Evolutionary conservation across 2,113 vertebrate species (phyloP), one percentile per base, ranked within the genome.

Genomic region (Oreochromis aureus): DNA sequence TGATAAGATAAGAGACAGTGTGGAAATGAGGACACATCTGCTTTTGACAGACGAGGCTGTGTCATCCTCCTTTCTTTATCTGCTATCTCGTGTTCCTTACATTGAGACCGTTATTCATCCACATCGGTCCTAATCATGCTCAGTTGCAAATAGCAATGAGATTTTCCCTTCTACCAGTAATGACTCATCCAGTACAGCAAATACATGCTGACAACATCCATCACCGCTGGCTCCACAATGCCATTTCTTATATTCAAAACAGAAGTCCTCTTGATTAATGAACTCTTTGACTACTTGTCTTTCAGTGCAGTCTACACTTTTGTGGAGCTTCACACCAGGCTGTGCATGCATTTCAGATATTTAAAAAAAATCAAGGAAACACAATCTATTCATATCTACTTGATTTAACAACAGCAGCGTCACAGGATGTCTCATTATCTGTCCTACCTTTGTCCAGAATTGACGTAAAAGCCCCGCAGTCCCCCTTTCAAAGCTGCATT

Each of bases 11-110:
- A 84, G 87, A 90, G 82, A 59, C 16, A 13, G 44, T 83, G n/a
- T 56, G 48, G 46, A 95, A 90, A 91, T 27, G 46, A 91, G 89
- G 85, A 83, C 78, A 82, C 89, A 90, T 89, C 81, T 88, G 86
- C 69, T 76, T 91, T 86, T 90, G 89, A 93, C 86, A 79, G 86
- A 89, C 10, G 32, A 83, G 82, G 22, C 73, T 10, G 32, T 53
- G 76, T 84, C 54, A 41, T 89, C 55, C 30, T 76, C 69, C 58
- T 73, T 71, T 85, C 44, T 89, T 61, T 79, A 82, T 92, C 83
- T 86, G 58, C 81, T 39, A 83, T 92, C 90, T 90, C 83, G 80
- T 93, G 86, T 88, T 73, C 82, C 87, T 73, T 61, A 76, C 48
- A 87, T 55, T 1, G 24, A 56, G 80, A 82, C 79, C n/a, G 54